phyloP scores from a whole-genome alignment of 2,113 vertebrate genomes.

The Phoenicopterus ruber region DNA sequence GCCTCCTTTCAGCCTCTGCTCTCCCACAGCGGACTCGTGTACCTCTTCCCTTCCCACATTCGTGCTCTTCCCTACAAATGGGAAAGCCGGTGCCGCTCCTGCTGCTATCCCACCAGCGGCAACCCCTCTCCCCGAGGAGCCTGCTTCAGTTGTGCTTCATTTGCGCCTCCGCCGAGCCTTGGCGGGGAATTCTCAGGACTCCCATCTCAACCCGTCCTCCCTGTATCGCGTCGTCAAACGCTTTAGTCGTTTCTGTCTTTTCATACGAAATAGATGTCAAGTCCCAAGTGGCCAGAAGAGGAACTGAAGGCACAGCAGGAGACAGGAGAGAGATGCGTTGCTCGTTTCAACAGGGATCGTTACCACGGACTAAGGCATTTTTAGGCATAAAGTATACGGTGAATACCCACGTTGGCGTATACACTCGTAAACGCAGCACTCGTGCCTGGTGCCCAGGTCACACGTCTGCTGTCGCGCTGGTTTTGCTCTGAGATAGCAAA shows the following conservation, averaged over 20 bases:
- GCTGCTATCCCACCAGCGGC: not conserved
- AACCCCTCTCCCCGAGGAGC: not conserved
- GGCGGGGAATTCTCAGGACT: slow-evolving; percentile 9
- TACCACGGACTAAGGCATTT: not conserved
- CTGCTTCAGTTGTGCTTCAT: slow-evolving; percentile 23
- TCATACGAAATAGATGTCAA: not conserved
- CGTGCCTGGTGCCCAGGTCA: accelerated
- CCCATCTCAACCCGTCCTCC: not conserved
- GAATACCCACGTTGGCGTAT: accelerated
- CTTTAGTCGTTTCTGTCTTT: not conserved
- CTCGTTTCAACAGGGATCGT: not conserved
- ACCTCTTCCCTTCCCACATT: slow-evolving; percentile 52
- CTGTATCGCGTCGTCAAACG: not conserved
- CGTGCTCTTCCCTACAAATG: slow-evolving; percentile 53
- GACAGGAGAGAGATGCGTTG: not conserved
- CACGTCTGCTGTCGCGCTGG: accelerated
- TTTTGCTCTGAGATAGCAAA: not conserved
- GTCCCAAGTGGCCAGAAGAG: not conserved
- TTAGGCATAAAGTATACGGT: not conserved
- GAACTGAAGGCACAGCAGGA: not conserved
- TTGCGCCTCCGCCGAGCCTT: not conserved
- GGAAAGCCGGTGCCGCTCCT: slow-evolving; percentile 23
- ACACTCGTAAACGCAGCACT: accelerated
- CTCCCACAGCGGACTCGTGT: slow-evolving; percentile 6
- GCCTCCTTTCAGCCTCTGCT: slow-evolving; percentile 56